Evolutionary conservation across 2,113 vertebrate species (phyloP).

Genomic region (Turdus rufiventris): DNA sequence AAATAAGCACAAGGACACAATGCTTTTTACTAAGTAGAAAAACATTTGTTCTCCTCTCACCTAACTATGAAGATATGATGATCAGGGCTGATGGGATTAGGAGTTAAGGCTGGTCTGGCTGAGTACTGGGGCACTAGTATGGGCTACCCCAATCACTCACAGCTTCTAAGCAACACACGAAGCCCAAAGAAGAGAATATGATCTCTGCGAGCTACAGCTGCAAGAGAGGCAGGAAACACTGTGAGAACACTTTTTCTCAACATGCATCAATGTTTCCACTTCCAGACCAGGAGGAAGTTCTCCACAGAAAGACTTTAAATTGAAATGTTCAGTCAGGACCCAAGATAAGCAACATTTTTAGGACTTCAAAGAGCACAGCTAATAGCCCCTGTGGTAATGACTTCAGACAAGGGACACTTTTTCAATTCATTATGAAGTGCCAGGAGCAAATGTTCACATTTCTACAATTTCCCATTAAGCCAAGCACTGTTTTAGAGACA

Average conservation of each 20-base stretch:
- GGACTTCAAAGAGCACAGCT: not conserved
- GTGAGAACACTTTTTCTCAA: not conserved
- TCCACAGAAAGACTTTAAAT: not conserved
- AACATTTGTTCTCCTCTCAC: not conserved
- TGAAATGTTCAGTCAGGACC: not conserved
- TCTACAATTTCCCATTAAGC: not conserved
- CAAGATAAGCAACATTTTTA: not conserved
- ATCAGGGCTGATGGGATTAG: not conserved
- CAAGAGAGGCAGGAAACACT: slow-evolving; percentile 12
- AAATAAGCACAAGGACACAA: not conserved
- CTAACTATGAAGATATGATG: not conserved
- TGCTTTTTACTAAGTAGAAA: not conserved
- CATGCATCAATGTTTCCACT: not conserved
- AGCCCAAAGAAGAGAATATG: not conserved
- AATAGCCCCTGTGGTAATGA: not conserved
- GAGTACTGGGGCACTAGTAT: not conserved
- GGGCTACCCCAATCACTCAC: not conserved
- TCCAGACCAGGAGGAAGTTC: slow-evolving; percentile 15
- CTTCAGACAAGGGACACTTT: not conserved
- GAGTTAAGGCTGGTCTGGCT: not conserved
- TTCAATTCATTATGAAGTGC: not conserved
- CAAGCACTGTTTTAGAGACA: not conserved
- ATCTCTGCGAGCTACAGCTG: not conserved
- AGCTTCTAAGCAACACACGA: not conserved
- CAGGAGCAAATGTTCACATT: not conserved